Conservation (phyloP, 2,797 vertebrate species). For the Buphagus erythrorhynchus region DNA sequence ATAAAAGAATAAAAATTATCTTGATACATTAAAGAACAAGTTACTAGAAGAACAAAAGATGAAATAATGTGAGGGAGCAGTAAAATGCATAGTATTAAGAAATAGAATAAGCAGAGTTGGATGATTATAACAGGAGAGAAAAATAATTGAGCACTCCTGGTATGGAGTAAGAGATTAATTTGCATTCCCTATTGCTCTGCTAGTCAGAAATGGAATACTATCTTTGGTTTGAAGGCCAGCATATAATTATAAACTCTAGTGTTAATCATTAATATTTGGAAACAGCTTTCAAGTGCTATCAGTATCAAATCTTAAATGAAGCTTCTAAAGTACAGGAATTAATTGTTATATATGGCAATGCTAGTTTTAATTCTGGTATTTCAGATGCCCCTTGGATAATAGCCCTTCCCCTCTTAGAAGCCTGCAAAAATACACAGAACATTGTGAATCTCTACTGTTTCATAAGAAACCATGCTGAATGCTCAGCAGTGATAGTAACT, state of each 20-base stretch:
- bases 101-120: background rate
- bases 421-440: background rate
- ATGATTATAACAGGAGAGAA: background rate
- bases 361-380: background rate
- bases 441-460: background rate
- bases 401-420: background rate
- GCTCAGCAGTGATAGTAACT: background rate
- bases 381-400: background rate
- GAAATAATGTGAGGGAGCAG: background rate
- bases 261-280: background rate
- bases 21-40: fast-evolving
- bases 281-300: background rate
- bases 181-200: background rate
- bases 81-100: background rate
- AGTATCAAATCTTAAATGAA: background rate
- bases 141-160: background rate
- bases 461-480: background rate
- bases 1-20: background rate
- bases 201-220: background rate
- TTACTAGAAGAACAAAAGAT: background rate
- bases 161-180: background rate
- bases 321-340: background rate
- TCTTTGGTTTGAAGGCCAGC: background rate
- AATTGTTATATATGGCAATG: background rate
- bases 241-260: background rate